Evolutionary conservation across 2,113 vertebrate genomes (phyloP).

Genomic region (Corythornis vintsioides): DNA sequence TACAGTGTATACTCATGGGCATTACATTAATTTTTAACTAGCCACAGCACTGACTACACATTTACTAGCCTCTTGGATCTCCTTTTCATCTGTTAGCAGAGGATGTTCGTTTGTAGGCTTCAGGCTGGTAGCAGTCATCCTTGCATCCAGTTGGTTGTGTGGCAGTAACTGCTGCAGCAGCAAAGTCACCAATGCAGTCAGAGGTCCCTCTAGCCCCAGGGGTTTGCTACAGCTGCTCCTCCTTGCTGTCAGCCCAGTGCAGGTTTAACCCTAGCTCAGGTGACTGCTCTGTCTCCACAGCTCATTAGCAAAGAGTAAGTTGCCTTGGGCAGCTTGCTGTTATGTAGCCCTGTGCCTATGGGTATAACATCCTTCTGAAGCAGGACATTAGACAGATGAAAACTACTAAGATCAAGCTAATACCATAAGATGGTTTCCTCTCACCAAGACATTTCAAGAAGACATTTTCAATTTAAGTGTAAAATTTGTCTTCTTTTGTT

Average conservation of each 20-base stretch:
- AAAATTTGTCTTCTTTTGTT: neutral
- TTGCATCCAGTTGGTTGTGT: neutral
- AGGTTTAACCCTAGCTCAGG: neutral
- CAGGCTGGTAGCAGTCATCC: neutral
- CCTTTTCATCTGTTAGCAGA: slow-evolving; percentile 3
- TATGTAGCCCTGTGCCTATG: slow-evolving; percentile 7
- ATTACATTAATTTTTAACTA: neutral
- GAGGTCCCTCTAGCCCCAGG: neutral
- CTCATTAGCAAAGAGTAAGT: neutral
- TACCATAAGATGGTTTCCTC: neutral
- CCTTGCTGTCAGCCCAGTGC: neutral
- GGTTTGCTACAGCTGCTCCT: neutral
- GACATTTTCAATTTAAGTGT: slow-evolving; percentile 1
- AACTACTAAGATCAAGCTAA: slow-evolving; percentile 15
- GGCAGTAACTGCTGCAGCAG: neutral
- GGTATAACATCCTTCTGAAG: neutral
- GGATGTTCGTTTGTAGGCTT: neutral
- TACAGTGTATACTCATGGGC: neutral
- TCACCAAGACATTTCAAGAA: slow-evolving; percentile 11
- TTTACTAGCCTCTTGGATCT: neutral
- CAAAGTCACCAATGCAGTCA: neutral
- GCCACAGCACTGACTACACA: neutral
- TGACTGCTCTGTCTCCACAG: neutral
- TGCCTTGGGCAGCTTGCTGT: neutral
- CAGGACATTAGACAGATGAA: neutral